A percentile compares a stretch with the other conserved stretches of the same genome.
These are phyloP conservation scores for Noctilio leporinus DNA, from an alignment of 2,113 vertebrate species.

Conservation along the genomic window DNA sequence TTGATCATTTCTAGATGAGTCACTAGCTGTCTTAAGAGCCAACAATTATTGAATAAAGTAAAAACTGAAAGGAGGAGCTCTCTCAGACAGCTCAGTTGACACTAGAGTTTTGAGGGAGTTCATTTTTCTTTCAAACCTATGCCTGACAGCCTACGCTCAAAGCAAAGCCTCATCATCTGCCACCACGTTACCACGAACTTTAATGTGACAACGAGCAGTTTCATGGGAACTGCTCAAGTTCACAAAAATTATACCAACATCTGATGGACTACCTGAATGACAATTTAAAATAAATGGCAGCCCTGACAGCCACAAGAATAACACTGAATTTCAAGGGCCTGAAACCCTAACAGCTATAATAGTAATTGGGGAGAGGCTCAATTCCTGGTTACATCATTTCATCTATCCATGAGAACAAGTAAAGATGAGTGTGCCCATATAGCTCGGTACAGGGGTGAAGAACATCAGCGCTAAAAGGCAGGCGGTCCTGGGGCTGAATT, in stretches of 20 bases:
- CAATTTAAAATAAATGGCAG: not conserved
- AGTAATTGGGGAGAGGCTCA: not conserved
- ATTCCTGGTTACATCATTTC: not conserved
- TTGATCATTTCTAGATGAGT: constrained; percentile 27
- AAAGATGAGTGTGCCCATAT: not conserved
- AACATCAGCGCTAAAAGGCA: not conserved
- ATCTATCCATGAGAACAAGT: not conserved
- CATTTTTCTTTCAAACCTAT: not conserved
- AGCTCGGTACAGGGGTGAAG: not conserved
- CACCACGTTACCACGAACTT: not conserved
- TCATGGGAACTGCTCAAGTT: not conserved
- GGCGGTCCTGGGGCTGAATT: not conserved
- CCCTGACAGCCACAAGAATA: not conserved
- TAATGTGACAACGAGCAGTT: not conserved
- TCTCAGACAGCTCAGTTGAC: not conserved
- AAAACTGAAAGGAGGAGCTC: not conserved
- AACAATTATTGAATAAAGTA: not conserved
- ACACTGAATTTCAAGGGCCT: not conserved
- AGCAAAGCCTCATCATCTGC: not conserved
- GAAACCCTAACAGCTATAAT: not conserved
- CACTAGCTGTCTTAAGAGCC: not conserved
- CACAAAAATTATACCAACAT: not conserved
- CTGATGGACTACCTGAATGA: not conserved
- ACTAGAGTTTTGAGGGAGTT: not conserved
- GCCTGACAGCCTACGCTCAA: not conserved